Conservation (phyloP, 2,797 vertebrate genomes). For the Pipistrellus pipistrellus region DNA sequence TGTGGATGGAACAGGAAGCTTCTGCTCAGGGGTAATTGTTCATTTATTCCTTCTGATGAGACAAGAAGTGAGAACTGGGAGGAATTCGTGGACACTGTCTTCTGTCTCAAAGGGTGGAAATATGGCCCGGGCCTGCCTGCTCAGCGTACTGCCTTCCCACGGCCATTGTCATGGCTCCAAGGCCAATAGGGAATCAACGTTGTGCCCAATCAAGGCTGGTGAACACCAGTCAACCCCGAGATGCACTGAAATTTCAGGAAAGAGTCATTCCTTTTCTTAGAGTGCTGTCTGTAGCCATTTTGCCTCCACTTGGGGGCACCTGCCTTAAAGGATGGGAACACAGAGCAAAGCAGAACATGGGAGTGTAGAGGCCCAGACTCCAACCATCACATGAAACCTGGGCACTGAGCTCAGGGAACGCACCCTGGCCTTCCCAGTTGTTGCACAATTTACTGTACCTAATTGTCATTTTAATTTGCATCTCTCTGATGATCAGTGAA, state of each 20-base stretch:
- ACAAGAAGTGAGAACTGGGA: not conserved
- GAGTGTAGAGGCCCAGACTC: not conserved
- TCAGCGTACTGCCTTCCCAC: not conserved
- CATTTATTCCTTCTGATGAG: not conserved
- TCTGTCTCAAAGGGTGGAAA: not conserved
- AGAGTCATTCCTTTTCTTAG: not conserved
- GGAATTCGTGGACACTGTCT: not conserved
- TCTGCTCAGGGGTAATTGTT: not conserved
- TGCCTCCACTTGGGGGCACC: accelerated
- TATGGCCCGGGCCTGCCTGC: not conserved
- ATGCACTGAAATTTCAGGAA: not conserved
- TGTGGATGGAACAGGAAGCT: not conserved
- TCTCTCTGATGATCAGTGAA: too few species aligned
- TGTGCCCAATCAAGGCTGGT: not conserved
- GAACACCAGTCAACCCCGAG: not conserved
- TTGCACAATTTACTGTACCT: too few species aligned
- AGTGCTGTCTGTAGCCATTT: accelerated
- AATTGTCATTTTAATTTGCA: too few species aligned
- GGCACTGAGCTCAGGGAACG: not conserved
- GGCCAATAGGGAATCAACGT: not conserved
- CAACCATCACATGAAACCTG: not conserved
- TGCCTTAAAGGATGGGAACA: not conserved
- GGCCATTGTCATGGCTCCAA: not conserved
- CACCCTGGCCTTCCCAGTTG: not conserved
- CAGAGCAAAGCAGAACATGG: not conserved